Evolutionary conservation across 2,113 vertebrate genomes (phyloP), one percentile per base, ranked within the genome.

Genomic region (Scopus umbretta): DNA sequence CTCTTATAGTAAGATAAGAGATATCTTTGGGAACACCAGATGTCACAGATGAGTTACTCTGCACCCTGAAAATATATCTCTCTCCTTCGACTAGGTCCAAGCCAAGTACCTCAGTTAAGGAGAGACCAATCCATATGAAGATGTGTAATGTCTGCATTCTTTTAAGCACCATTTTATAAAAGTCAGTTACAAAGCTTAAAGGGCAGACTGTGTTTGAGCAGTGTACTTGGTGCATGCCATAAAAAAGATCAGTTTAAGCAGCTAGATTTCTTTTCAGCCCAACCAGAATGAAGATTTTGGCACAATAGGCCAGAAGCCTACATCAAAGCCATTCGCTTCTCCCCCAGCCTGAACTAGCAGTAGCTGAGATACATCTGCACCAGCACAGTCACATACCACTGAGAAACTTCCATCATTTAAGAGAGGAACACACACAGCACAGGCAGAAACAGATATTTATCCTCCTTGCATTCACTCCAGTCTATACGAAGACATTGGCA

Each of bases 121-220:
- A 76, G 59, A 32, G 23, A 22, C 42, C 36, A 56, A 26, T 7
- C 73, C 13, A 1, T 3, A 6, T 0, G 2, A 38, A 70, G 49
- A 58, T 0, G 0, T 11, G 9, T 2, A 20, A 36, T 1, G 9
- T 13, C 49, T 23, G 36, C 4, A 2, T 25, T 49, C 59, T 59
- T 50, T 72, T 45, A 56, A 29, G 40, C 49, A 9, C 29, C 0
- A 4, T 17, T 53, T 16, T 45, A 50, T 11, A 22, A 16, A 26
- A 59, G 38, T 17, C 11, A 43, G 68, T 18, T 19, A 56, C 62
- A 84, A 59, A 84, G 65, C 40, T 32, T 32, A 47, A 22, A 55
- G 30, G 63, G 49, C 43, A 80, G 20, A 11, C 38, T 36, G 26
- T 7, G 47, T 38, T 38, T 32, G 55, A 85, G 15, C 49, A 65